phyloP scores from a whole-genome alignment of 2,113 vertebrate genomes.

The Brachypodius melanocephalos region DNA sequence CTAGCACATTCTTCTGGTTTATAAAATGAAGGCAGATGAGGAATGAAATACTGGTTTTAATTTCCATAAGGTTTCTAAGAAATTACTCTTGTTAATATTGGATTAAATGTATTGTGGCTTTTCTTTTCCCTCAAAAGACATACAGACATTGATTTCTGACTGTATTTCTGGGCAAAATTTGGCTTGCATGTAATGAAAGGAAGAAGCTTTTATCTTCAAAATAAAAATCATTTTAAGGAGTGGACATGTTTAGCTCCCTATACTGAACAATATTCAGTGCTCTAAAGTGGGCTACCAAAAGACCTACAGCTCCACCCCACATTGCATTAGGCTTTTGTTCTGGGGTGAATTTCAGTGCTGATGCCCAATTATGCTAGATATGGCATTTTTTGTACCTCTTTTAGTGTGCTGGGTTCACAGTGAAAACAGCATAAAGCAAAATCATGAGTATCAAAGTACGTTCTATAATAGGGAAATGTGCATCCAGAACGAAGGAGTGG shows the following conservation, averaged over 20 bases:
- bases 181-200: not conserved
- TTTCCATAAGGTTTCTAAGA: not conserved
- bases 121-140: rapidly evolving
- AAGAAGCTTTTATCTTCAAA: not conserved
- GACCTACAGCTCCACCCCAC: not conserved
- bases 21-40: not conserved
- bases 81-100: not conserved
- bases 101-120: not conserved
- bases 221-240: not conserved
- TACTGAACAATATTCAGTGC: not conserved
- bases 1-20: not conserved
- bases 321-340: not conserved
- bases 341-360: not conserved
- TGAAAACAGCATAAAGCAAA: not conserved
- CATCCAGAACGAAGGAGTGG: not conserved
- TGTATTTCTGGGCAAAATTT: not conserved
- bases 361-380: not conserved
- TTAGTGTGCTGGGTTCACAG: not conserved
- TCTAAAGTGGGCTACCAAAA: not conserved
- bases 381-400: not conserved
- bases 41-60: not conserved
- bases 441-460: not conserved
- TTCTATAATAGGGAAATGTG: not conserved
- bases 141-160: not conserved
- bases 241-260: not conserved